phyloP scores from a whole-genome alignment of 2,113 vertebrate genomes.

The Solea solea region DNA sequence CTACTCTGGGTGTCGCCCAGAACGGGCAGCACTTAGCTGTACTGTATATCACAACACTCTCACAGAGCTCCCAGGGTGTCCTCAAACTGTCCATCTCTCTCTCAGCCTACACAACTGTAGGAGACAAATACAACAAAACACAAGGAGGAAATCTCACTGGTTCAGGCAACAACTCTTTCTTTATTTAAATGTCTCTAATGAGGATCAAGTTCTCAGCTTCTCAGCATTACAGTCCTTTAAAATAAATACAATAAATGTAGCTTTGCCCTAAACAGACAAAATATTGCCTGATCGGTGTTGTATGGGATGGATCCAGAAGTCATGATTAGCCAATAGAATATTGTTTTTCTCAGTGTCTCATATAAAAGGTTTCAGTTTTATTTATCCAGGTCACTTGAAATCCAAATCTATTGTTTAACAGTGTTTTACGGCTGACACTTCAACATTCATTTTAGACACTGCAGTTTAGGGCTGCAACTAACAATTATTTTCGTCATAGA shows the following conservation, averaged over 20 bases:
- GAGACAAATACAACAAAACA: slow-evolving; percentile 72
- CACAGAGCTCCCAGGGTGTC: slow-evolving; percentile 59
- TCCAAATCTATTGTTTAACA: too few relatives aligned
- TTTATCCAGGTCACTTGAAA: too few relatives aligned
- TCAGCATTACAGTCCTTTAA: neutral
- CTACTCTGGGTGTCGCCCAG: slow-evolving; percentile 20
- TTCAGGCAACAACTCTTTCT: neutral
- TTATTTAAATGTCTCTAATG: too few relatives aligned
- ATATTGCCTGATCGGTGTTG: neutral
- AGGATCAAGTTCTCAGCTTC: neutral
- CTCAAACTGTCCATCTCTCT: slow-evolving; percentile 62
- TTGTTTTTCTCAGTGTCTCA: too few relatives aligned
- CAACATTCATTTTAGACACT: too few relatives aligned
- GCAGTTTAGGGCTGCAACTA: too few relatives aligned
- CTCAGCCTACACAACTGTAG: slow-evolving; percentile 34
- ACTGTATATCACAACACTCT: slow-evolving; percentile 7
- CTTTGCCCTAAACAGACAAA: neutral
- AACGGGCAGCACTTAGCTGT: neutral
- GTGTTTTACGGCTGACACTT: too few relatives aligned
- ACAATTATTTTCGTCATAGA: too few relatives aligned
- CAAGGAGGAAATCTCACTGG: slow-evolving; percentile 19
- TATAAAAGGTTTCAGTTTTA: too few relatives aligned
- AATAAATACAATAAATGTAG: neutral
- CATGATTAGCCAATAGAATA: too few relatives aligned
- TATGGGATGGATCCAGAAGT: too few relatives aligned